Conservation (phyloP, 2,888 invertebrate genomes). For the Caenorhabditis afra region DNA sequence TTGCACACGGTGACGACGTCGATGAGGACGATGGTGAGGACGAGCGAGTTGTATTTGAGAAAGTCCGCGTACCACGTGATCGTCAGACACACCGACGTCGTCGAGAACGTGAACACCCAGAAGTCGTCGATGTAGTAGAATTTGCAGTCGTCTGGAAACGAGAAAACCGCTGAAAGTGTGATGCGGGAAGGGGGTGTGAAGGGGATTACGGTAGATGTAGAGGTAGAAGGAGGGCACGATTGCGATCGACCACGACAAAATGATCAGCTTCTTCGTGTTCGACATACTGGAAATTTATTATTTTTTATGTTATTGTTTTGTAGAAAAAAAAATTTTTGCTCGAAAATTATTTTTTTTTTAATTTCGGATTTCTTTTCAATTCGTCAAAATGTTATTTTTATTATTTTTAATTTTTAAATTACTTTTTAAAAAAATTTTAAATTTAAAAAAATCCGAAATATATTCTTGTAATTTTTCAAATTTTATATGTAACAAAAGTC, state of each 20-base stretch:
- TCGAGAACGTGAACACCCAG: slow-evolving; percentile 61
- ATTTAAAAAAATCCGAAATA: background rate
- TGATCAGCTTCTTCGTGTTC: slow-evolving; percentile 52
- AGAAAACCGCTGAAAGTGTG: background rate
- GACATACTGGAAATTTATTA: too few relatives aligned
- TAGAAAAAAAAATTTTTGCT: too few relatives aligned
- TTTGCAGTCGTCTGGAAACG: slow-evolving; percentile 59
- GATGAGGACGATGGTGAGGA: slow-evolving; percentile 59
- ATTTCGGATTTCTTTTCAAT: too few relatives aligned
- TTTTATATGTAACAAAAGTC: too few relatives aligned
- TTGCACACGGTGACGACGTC: slow-evolving; percentile 61
- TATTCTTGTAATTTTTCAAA: too few relatives aligned
- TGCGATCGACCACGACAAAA: slow-evolving; percentile 54
- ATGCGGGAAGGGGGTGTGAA: too few relatives aligned
- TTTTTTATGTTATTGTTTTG: too few relatives aligned
- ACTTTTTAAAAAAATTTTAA: slow-evolving; percentile 9
- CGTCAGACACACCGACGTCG: slow-evolving; percentile 48
- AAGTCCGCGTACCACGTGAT: slow-evolving; percentile 67
- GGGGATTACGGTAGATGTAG: slow-evolving; percentile 59
- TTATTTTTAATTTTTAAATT: too few relatives aligned
- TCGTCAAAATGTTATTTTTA: too few relatives aligned
- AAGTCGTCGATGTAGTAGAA: slow-evolving; percentile 59
- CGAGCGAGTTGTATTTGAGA: slow-evolving; percentile 62
- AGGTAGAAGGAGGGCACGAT: slow-evolving; percentile 62
- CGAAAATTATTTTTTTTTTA: too few relatives aligned